A percentile compares a stretch with the other conserved stretches of the same genome.
phyloP scores from a whole-genome alignment of 2,113 vertebrate genomes.

The Lamprotornis superbus region DNA sequence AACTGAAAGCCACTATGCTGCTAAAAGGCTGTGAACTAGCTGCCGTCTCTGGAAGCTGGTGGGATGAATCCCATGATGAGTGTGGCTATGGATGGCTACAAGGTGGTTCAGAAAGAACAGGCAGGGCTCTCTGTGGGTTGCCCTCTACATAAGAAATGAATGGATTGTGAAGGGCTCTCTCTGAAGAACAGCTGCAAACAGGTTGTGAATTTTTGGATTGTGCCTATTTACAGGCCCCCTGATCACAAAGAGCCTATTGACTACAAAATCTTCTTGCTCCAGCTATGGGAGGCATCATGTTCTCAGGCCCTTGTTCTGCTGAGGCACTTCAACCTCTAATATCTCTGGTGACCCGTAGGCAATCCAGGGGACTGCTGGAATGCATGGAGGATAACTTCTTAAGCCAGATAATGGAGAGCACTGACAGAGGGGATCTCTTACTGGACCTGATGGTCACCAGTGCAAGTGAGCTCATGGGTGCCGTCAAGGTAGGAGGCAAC shows the following conservation, averaged over 20 bases:
- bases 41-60: background rate
- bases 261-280: background rate
- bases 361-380: background rate
- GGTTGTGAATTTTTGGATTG: background rate
- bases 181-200: background rate
- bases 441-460: background rate
- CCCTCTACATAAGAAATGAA: background rate
- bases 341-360: background rate
- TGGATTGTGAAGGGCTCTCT: background rate
- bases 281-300: background rate
- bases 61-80: accelerated
- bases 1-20: background rate
- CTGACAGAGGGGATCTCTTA: background rate
- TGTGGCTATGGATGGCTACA: accelerated
- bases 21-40: background rate
- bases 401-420: background rate
- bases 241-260: background rate
- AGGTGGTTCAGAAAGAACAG: background rate
- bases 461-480: background rate
- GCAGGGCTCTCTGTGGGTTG: background rate
- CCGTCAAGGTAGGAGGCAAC: accelerated
- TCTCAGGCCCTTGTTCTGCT: background rate
- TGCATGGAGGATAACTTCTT: background rate
- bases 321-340: accelerated
- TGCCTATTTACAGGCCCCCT: background rate